Evolutionary conservation across 1,140 invertebrate genomes (phyloP), one percentile per base, ranked within the genome.

Genomic region (Atopsyche davidsoni): DNA sequence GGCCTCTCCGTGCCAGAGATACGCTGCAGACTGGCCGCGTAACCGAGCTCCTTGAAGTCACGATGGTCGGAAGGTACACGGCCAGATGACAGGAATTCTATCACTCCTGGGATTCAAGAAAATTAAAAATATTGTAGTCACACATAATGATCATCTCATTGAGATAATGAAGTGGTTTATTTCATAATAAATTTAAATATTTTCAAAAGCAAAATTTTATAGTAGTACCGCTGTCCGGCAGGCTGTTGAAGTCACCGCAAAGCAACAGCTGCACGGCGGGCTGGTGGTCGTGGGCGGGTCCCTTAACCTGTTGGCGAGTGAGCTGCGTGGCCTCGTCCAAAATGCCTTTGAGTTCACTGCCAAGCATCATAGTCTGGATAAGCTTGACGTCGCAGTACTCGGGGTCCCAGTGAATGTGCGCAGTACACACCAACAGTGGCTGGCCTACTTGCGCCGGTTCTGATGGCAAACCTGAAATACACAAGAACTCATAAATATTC

Each of bases 351-450:
- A 92, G 70, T 71, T 98, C 96, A 67, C 94, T 89, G 72, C 93
- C 90, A 51, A 99, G 73, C 95, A 99, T 98, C 91, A 99, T 98
- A 17, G 92, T 97, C 71, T 99, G 97, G 54, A 99, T 98, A 1
- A 99, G 78, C 73, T 99, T 99, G n/a, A 99, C 97, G 72, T 99
- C 97, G 64, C 94, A 98, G 68, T 89, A 99, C 74, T 99, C 96
- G 1, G 97, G 97, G 79, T 99, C 96, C 97, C 96, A 99, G 72
- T 99, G 96, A 52, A 99, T 96, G 72, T 99, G 97, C 24, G 96
- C 95, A 3, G 95, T 98, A 65, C 94, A 96, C 21, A 99, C 93
- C 47, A 98, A 75, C 48, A 98, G 75, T 18, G 89, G 88, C 65
- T 94, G 92, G 55, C 84, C 81, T 50, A 86, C 73, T 68, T 84